Percentiles rank a stretch among this genome's conserved stretches.
Evolutionary conservation across 2,888 invertebrate species (phyloP).

Genomic region (Pristionchus maxplancki): DNA sequence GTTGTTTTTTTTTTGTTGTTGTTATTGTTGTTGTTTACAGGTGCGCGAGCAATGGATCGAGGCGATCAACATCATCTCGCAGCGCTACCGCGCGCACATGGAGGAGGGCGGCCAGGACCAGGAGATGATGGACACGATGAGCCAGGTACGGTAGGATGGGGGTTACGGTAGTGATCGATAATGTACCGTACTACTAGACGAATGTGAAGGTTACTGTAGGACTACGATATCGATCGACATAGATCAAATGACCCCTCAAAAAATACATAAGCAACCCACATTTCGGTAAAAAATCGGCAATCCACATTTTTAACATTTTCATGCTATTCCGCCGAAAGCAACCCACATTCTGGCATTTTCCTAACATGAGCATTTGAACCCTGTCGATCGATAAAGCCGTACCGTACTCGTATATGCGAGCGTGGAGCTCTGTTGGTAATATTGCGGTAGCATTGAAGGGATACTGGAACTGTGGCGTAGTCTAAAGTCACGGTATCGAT

Average conservation of each 20-base stretch:
- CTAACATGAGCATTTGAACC: no score
- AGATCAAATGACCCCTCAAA: no score
- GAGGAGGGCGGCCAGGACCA: slow-evolving; percentile 51
- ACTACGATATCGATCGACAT: no score
- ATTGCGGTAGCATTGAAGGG: neutral
- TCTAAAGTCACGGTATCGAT: neutral
- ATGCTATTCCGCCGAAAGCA: no score
- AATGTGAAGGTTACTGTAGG: neutral
- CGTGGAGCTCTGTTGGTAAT: no score
- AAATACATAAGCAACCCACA: no score
- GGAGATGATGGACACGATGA: slow-evolving; percentile 58
- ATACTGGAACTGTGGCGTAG: neutral
- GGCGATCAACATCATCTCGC: slow-evolving; percentile 67
- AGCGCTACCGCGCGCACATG: slow-evolving; percentile 54
- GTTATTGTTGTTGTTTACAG: slow-evolving; percentile 36
- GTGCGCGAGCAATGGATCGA: slow-evolving; percentile 69
- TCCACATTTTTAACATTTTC: no score
- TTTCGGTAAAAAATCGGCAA: no score
- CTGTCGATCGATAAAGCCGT: no score
- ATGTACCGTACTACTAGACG: no score
- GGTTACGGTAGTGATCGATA: neutral
- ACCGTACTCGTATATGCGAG: no score
- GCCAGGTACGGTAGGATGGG: slow-evolving; percentile 36
- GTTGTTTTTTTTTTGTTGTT: neutral
- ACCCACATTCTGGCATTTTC: no score